phyloP scores from a whole-genome alignment of 1,140 invertebrate species.

The Dinothrombium tinctorium region DNA sequence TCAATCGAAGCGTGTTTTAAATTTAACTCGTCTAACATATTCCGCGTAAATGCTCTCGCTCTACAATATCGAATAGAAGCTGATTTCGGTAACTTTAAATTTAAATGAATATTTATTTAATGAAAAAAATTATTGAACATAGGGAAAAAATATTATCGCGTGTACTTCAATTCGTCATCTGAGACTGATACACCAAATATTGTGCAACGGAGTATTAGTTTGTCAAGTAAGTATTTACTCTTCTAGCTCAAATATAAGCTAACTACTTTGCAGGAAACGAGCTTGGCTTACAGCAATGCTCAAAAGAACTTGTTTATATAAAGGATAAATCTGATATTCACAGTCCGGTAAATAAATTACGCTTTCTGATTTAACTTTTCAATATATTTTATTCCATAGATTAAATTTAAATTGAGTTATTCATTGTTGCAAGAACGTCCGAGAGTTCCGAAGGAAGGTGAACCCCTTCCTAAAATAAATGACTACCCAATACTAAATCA shows the following conservation, averaged over 20 bases:
- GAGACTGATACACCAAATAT: constrained; percentile 19
- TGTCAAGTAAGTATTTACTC: constrained; percentile 1
- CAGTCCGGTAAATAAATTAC: constrained; percentile 35
- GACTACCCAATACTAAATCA: constrained; percentile 67
- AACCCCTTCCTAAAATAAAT: constrained; percentile 39
- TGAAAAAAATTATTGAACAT: too few species aligned
- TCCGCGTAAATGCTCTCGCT: constrained; percentile 26
- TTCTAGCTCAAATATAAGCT: constrained; percentile 17
- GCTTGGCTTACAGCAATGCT: constrained; percentile 28
- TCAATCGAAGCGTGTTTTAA: constrained; percentile 63
- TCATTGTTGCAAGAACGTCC: constrained; percentile 20
- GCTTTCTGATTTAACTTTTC: constrained; percentile 33
- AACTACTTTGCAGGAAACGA: background rate
- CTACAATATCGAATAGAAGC: constrained; percentile 55
- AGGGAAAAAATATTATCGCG: constrained; percentile 55
- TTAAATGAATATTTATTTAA: too few species aligned
- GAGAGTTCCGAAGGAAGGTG: constrained; percentile 20
- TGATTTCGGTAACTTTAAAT: too few species aligned
- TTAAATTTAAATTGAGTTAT: constrained; percentile 50
- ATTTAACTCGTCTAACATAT: constrained; percentile 33
- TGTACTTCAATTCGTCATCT: constrained; percentile 32
- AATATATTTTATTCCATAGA: constrained; percentile 29
- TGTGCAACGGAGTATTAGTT: constrained; percentile 17
- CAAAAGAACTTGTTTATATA: constrained; percentile 46
- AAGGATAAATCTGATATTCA: constrained; percentile 25